Conservation (phyloP, 2,888 invertebrate species). For the Mechanitis mazaeus region DNA sequence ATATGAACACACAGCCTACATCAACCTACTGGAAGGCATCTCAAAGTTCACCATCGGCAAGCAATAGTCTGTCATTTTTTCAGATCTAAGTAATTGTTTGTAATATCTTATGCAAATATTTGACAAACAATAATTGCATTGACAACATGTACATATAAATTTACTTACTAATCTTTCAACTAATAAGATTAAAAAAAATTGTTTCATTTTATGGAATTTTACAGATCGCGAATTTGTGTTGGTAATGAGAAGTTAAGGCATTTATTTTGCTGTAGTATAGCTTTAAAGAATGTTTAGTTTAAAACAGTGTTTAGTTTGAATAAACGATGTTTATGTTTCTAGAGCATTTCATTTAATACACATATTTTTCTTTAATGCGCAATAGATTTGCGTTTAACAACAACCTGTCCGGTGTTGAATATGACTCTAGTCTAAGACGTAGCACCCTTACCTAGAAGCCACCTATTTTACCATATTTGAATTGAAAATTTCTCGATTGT, state of each 20-base stretch:
- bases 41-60: constrained; percentile 88
- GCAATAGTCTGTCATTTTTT: constrained; percentile 34
- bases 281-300: constrained; percentile 61
- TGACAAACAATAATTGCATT: background rate
- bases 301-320: constrained; percentile 45
- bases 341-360: constrained; percentile 16
- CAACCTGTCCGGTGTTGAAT: too few species aligned
- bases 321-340: constrained; percentile 37
- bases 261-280: constrained; percentile 61
- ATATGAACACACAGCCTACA: constrained; percentile 95
- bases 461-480: too few species aligned
- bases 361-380: too few species aligned
- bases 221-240: constrained; percentile 27
- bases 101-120: constrained; percentile 15
- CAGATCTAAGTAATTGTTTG: constrained; percentile 12
- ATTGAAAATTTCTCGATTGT: too few species aligned
- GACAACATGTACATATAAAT: background rate
- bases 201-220: constrained; percentile 20
- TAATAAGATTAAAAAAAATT: background rate
- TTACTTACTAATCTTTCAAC: background rate
- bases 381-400: too few species aligned
- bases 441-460: too few species aligned
- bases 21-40: constrained; percentile 89
- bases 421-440: too few species aligned
- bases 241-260: constrained; percentile 39